Evolutionary conservation across 1,140 invertebrate genomes (phyloP).

Genomic region (Delia radicum): DNA sequence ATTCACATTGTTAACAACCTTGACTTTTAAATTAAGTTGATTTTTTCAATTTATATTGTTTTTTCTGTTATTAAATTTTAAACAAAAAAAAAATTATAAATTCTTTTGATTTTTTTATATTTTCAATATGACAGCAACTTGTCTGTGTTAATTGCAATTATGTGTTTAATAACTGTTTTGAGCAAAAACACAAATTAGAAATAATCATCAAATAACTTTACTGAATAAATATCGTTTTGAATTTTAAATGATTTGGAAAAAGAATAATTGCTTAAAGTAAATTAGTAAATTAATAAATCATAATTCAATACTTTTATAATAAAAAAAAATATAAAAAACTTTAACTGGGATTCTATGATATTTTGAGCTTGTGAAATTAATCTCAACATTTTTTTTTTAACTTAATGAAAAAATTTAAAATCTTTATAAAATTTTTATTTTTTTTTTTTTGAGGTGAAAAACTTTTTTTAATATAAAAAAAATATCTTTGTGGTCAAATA

Average conservation of each 20-base stretch:
- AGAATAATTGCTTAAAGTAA: neutral
- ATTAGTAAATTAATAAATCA: neutral
- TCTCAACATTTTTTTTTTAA: too few relatives aligned
- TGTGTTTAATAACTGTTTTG: neutral
- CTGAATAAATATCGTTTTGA: neutral
- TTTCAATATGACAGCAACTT: neutral
- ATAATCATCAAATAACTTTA: neutral
- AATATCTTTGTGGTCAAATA: too few relatives aligned
- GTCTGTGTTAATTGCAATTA: neutral
- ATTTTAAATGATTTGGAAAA: neutral
- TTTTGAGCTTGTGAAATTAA: too few relatives aligned
- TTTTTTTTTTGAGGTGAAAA: too few relatives aligned
- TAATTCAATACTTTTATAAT: neutral
- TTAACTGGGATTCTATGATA: too few relatives aligned
- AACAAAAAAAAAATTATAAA: too few relatives aligned
- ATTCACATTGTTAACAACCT: neutral
- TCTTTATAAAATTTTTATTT: too few relatives aligned
- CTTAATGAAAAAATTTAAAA: too few relatives aligned
- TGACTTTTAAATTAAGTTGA: conserved; percentile 11
- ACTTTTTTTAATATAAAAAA: too few relatives aligned
- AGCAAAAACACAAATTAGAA: neutral
- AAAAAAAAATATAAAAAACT: neutral
- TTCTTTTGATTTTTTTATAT: neutral
- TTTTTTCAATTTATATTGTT: neutral
- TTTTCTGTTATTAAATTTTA: neutral